Percentiles rank a stretch among this genome's conserved stretches.
Evolutionary conservation across 2,888 invertebrate genomes (phyloP).

Genomic region (Pterostichus madidus): DNA sequence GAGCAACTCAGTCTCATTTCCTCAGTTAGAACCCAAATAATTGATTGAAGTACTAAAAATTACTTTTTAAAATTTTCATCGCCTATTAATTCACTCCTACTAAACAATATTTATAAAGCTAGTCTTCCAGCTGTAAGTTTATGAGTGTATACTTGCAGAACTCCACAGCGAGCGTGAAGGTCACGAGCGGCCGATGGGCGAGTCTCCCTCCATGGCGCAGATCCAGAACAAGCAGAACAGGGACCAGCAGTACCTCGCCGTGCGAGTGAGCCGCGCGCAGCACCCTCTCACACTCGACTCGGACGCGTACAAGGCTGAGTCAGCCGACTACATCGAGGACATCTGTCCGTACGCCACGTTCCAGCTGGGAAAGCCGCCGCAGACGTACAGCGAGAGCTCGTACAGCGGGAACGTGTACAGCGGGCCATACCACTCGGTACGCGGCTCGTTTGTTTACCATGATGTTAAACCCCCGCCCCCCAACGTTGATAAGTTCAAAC

Average conservation of each 20-base stretch:
- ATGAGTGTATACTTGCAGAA: slow-evolving; percentile 73
- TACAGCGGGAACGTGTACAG: slow-evolving; percentile 94
- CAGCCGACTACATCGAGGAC: slow-evolving; percentile 92
- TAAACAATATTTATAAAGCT: no score
- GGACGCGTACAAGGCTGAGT: slow-evolving; percentile 78
- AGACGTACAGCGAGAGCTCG: slow-evolving; percentile 91
- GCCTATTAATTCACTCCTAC: no score
- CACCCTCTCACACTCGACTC: slow-evolving; percentile 78
- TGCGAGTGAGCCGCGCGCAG: slow-evolving; percentile 77
- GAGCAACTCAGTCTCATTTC: no score
- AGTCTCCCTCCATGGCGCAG: slow-evolving; percentile 88
- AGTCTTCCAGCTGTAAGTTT: no score
- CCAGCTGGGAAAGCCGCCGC: slow-evolving; percentile 85
- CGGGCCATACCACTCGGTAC: slow-evolving; percentile 91
- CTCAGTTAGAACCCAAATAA: no score
- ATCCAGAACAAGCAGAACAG: slow-evolving; percentile 90
- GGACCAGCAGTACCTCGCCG: slow-evolving; percentile 88
- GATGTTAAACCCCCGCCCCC: slow-evolving; percentile 87
- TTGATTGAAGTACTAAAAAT: no score
- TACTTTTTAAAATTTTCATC: no score
- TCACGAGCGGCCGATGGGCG: slow-evolving; percentile 81
- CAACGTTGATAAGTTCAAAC: slow-evolving; percentile 85
- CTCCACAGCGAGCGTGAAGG: slow-evolving; percentile 77
- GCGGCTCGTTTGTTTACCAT: slow-evolving; percentile 93
- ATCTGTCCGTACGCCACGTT: slow-evolving; percentile 96